A percentile compares a stretch with the other conserved stretches of the same genome.
Evolutionary conservation across 2,113 vertebrate genomes (phyloP).

Genomic region (Ariopsis seemanni): DNA sequence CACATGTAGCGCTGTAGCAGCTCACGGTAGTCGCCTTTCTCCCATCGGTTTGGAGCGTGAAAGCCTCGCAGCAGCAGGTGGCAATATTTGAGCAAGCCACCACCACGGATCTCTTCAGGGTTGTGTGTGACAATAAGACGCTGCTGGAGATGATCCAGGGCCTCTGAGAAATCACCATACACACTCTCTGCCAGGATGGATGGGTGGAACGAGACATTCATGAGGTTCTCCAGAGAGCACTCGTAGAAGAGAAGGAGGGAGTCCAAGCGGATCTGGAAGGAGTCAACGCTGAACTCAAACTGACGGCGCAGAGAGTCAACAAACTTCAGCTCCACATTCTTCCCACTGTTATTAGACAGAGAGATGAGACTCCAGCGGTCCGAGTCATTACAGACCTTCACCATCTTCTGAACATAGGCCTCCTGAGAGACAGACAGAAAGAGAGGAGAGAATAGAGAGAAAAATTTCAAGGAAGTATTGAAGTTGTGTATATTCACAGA

Average conservation of each 20-base stretch:
- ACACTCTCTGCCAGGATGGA: slow-evolving; percentile 96
- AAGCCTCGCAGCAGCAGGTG: slow-evolving; percentile 96
- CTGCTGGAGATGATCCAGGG: slow-evolving; percentile 92
- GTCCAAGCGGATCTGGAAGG: slow-evolving; percentile 98
- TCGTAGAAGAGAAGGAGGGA: slow-evolving; percentile 96
- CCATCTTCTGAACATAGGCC: slow-evolving; percentile 99
- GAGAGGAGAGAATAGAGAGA: not conserved
- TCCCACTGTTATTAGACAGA: slow-evolving; percentile 95
- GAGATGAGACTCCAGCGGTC: slow-evolving; percentile 99
- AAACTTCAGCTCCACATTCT: slow-evolving; percentile 98
- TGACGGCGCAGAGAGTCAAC: slow-evolving; percentile 95
- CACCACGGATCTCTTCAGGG: slow-evolving; percentile 96
- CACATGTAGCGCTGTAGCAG: slow-evolving; percentile 98
- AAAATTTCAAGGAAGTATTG: not conserved
- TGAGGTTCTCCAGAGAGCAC: slow-evolving; percentile 89
- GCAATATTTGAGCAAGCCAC: slow-evolving; percentile 98
- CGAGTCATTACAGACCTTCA: slow-evolving; percentile 97
- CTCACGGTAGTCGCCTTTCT: slow-evolving; percentile 76
- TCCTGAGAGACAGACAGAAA: slow-evolving; percentile 72
- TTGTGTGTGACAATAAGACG: slow-evolving; percentile 93
- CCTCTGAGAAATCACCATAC: slow-evolving; percentile 92
- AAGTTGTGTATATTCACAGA: not conserved
- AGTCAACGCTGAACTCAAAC: slow-evolving; percentile 99
- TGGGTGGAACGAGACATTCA: slow-evolving; percentile 95
- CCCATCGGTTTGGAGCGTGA: slow-evolving; percentile 80